A percentile compares a stretch with the other conserved stretches of the same genome.
phyloP scores from a whole-genome alignment of 2,113 vertebrate species.

The Cryptomyrus ogoouensis region DNA sequence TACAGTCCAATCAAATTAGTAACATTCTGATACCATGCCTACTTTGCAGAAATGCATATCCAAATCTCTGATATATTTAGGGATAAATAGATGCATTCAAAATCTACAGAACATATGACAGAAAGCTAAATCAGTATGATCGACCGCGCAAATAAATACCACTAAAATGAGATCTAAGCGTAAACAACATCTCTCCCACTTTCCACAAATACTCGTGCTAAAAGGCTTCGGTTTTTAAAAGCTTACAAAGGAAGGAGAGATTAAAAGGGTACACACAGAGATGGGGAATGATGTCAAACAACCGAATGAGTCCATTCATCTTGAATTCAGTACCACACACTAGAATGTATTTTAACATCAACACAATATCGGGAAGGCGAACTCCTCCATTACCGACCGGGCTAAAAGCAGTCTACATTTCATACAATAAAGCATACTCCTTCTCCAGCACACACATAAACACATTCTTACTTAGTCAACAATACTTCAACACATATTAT shows the following conservation, averaged over 20 bases:
- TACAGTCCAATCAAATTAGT: constrained; percentile 22
- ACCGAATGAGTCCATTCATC: constrained; percentile 49
- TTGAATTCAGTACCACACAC: constrained; percentile 62
- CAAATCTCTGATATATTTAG: constrained; percentile 30
- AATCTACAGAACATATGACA: constrained; percentile 33
- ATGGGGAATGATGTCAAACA: constrained; percentile 44
- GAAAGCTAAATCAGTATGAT: constrained; percentile 38
- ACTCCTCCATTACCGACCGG: constrained; percentile 63
- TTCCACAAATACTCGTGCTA: constrained; percentile 24
- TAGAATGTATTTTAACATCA: constrained; percentile 65
- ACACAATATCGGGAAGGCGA: constrained; percentile 61
- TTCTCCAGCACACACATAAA: background rate
- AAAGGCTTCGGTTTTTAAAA: constrained; percentile 41
- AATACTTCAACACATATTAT: background rate
- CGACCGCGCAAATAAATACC: constrained; percentile 45
- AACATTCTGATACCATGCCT: constrained; percentile 28
- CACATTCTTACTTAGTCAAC: background rate
- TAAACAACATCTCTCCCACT: constrained; percentile 30
- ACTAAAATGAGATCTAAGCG: constrained; percentile 30
- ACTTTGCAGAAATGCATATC: constrained; percentile 24
- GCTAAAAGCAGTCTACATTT: constrained; percentile 54
- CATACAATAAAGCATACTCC: background rate
- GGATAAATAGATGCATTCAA: constrained; percentile 33
- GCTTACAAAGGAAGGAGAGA: constrained; percentile 45
- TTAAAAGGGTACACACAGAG: constrained; percentile 49